Evolutionary conservation across 1,140 invertebrate genomes (phyloP).

Genomic region (Spodoptera litura): DNA sequence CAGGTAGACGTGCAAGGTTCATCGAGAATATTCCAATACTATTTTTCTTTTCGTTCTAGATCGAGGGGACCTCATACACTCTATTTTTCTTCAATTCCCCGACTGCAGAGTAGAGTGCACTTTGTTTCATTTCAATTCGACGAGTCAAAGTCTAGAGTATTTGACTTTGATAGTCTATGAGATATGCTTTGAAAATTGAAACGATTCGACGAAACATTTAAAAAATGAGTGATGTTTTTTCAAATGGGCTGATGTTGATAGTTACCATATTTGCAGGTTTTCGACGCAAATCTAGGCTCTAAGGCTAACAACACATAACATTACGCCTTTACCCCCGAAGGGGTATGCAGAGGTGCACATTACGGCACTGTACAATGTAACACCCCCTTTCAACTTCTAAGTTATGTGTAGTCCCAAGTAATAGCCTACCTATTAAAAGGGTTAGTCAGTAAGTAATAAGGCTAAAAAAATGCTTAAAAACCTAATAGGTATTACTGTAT

Average conservation of each 20-base stretch:
- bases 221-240: neutral
- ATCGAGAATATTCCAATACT: conserved; percentile 1
- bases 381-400: too few species aligned
- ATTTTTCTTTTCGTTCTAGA: neutral
- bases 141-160: conserved; percentile 16
- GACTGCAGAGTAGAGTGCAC: conserved; percentile 3
- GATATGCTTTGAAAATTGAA: neutral
- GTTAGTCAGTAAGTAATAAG: too few species aligned
- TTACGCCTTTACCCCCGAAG: too few species aligned
- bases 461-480: too few species aligned
- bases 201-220: neutral
- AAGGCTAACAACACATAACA: too few species aligned
- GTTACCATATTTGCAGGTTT: neutral
- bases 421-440: too few species aligned
- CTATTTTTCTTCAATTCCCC: conserved; percentile 30
- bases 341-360: too few species aligned
- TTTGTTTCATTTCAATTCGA: conserved; percentile 31
- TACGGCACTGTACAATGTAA: too few species aligned
- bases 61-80: conserved; percentile 3
- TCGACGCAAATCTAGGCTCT: neutral
- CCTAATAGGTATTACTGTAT: too few species aligned
- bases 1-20: neutral
- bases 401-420: too few species aligned
- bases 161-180: conserved; percentile 10
- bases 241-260: neutral